Base-by-base conservation (phyloP, 1,140 invertebrate genomes). In the Zaprionus davidi region DNA sequence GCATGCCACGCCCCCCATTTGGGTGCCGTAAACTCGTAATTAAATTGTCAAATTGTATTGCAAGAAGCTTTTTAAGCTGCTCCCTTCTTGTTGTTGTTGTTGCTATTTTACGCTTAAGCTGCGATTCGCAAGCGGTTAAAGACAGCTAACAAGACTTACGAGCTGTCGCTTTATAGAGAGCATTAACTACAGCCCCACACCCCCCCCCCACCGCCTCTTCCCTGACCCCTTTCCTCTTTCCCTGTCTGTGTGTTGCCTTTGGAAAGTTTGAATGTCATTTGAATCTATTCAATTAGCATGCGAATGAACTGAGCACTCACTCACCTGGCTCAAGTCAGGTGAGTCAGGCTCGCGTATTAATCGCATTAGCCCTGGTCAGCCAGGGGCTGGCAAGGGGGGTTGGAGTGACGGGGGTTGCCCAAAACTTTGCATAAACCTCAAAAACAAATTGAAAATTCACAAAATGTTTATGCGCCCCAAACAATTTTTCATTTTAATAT, bases 381-480 rank as follows among this genome's bases (percentile, higher is more conserved):
- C 20, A 11, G 41, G n/a, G 41, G 34, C 4, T 11, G 9, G 12
- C 20, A 9, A 53, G 49, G 2, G 22, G 12, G 53, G 51, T 20
- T n/a, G 13, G 26, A 6, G 7, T 6, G 28, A 28, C 20, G 13
- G 3, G 11, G 17, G n/a, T 22, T 12, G 2, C 24, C n/a, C 24
- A 34, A 24, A 66, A 57, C 51, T 62, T 31, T 49, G 38, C 11
- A 63, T 64, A 75, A 70, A 62, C 58, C 59, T 70, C 22, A 71
- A 76, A 71, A 90, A 84, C 80, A 70, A 87, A 83, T 87, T 88
- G 69, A 51, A 71, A 72, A 72, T 76, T 76, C 70, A 67, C n/a
- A 65, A 59, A 76, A 76, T 76, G 55, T 59, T 76, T 76, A 66
- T 72, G 56, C 36, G 69, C 56, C 56, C 51, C 31, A 31, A 62